Evolutionary conservation across 2,797 vertebrate genomes (phyloP).

Genomic region (Sphaeramia orbicularis): DNA sequence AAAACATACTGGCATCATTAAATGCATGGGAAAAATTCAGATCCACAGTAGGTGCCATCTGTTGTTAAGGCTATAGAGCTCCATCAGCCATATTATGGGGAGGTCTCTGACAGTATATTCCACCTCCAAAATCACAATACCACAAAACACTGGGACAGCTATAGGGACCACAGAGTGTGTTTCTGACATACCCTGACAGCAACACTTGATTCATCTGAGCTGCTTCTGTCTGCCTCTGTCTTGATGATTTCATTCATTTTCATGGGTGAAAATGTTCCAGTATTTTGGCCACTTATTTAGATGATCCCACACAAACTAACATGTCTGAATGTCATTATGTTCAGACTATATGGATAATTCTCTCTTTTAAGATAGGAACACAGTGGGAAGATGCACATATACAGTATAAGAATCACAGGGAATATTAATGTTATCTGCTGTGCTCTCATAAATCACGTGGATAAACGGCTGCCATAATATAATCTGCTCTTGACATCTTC

Average conservation of each 20-base stretch:
- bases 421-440: constrained; percentile 40
- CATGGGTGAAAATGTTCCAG: constrained; percentile 12
- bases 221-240: constrained; percentile 39
- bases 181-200: constrained; percentile 56
- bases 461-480: constrained; percentile 48
- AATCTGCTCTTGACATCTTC: constrained; percentile 65
- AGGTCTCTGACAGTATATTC: constrained; percentile 32
- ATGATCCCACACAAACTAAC: constrained; percentile 21
- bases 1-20: background rate
- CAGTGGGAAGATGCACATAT: constrained; percentile 19
- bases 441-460: constrained; percentile 46
- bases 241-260: constrained; percentile 41
- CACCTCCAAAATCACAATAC: constrained; percentile 48
- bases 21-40: background rate
- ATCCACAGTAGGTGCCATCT: background rate
- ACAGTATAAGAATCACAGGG: constrained; percentile 36
- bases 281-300: constrained; percentile 2
- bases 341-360: constrained; percentile 3
- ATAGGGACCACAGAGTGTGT: constrained; percentile 47
- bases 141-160: constrained; percentile 34
- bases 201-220: constrained; percentile 19
- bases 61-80: constrained; percentile 4
- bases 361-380: constrained; percentile 11
- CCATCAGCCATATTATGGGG: constrained; percentile 27
- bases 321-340: constrained; percentile 9